Evolutionary conservation across 2,113 vertebrate genomes (phyloP), one percentile per base, ranked within the genome.

Genomic region (Choloepus hoffmanni): DNA sequence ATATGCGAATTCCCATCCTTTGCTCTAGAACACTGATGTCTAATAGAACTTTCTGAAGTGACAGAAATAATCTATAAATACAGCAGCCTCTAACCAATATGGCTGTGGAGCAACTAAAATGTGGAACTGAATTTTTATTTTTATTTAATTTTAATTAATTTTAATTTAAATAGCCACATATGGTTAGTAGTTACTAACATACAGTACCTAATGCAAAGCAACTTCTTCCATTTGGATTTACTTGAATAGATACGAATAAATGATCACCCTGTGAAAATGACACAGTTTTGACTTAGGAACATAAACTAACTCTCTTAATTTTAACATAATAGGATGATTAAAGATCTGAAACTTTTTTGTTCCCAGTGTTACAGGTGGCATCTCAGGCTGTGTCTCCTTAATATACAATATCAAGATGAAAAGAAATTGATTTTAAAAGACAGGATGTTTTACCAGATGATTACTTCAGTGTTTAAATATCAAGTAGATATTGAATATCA

Each of bases 61-160:
- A 78, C 36, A 40, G 72, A 94, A 76, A 84, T 21, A 48, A 11
- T 74, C 48, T 83, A 21, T n/a, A 90, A 43, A 62, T 76, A 30
- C 0, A 76, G 15, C n/a, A 70, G 50, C 40, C 45, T 33, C 48
- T 73, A 74, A 74, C 62, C 67, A 72, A 45, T 23, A 50, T 78
- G 63, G 21, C 45, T 68, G n/a, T 9, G 30, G 60, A 33, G 12
- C 33, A 28, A 58, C 48, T 82, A 60, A 45, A 95, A 73, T 40
- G 2, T 76, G 45, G 18, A 62, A 83, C 28, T 85, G 36, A 48
- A 73, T 36, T 79, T 85, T 86, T 33, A 55, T 53, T 78, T 87
- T 74, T 67, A 87, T 53, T 93, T 94, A n/a, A 88, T 53, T 79
- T 94, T 81, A 48, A 62, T 87, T 73, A 36, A 53, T 36, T 92